A percentile compares a stretch with the other conserved stretches of the same genome.
Conservation (phyloP, 1,140 invertebrate species). For the Lamellibrachia luymesi region DNA sequence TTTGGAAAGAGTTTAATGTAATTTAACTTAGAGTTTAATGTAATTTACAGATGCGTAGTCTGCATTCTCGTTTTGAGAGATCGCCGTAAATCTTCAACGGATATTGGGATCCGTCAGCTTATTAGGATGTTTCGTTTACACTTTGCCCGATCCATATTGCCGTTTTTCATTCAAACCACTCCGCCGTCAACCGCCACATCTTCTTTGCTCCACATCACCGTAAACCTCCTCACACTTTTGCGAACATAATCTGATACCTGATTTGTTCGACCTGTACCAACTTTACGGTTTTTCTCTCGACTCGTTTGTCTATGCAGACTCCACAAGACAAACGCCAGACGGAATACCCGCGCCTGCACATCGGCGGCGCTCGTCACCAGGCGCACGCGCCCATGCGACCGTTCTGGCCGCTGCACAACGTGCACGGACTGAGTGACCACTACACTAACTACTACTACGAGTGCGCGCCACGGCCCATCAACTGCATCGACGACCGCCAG, state of each 20-base stretch:
- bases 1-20: too few relatives aligned
- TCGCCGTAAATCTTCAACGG: too few relatives aligned
- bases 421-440: slow-evolving; percentile 10
- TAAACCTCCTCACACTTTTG: too few relatives aligned
- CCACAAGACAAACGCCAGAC: background rate
- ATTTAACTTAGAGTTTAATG: too few relatives aligned
- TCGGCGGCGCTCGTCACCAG: background rate
- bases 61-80: too few relatives aligned
- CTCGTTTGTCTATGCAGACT: background rate
- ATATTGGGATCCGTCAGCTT: too few relatives aligned
- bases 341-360: background rate
- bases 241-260: background rate
- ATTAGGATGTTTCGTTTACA: too few relatives aligned
- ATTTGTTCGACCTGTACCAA: background rate
- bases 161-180: too few relatives aligned
- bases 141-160: too few relatives aligned
- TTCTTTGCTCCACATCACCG: too few relatives aligned
- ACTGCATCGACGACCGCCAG: background rate
- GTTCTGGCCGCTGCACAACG: slow-evolving; percentile 11
- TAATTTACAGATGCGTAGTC: too few relatives aligned
- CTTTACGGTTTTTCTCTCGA: background rate
- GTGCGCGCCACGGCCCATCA: background rate
- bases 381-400: slow-evolving; percentile 6
- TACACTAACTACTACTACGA: slow-evolving; percentile 17
- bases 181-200: too few relatives aligned